Evolutionary conservation across 2,888 invertebrate species (phyloP).

Genomic region (Ochropacha duplaris): DNA sequence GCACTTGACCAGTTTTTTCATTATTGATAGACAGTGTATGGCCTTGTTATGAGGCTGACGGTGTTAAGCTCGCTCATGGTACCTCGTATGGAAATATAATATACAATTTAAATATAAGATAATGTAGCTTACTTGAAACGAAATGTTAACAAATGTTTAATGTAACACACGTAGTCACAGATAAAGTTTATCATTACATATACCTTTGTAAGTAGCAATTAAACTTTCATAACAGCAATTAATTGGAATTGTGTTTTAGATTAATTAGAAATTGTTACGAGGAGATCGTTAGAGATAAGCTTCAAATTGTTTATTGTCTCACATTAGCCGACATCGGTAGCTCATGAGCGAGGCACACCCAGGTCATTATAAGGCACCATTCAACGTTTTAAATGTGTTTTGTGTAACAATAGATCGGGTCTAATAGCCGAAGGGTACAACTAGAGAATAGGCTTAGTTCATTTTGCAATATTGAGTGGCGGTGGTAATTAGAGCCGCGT

Average conservation of each 20-base stretch:
- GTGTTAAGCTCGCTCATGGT: too few relatives aligned
- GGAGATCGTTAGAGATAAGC: constrained; percentile 56
- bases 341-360: constrained; percentile 48
- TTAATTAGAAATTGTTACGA: constrained; percentile 71
- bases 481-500: constrained; percentile 76
- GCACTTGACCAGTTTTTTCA: too few relatives aligned
- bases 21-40: too few relatives aligned
- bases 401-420: constrained; percentile 67
- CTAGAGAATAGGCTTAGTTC: constrained; percentile 62
- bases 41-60: too few relatives aligned
- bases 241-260: constrained; percentile 62
- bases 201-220: constrained; percentile 54
- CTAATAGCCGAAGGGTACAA: constrained; percentile 65
- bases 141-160: constrained; percentile 44
- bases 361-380: constrained; percentile 64
- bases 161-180: constrained; percentile 44
- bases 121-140: constrained; percentile 23
- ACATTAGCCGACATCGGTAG: constrained; percentile 50
- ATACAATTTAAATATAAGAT: constrained; percentile 10
- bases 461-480: constrained; percentile 79
- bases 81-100: neutral
- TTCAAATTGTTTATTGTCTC: constrained; percentile 58
- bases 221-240: constrained; percentile 72
- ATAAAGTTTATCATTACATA: constrained; percentile 48
- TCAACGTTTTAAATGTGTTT: constrained; percentile 62